These are phyloP conservation scores for Ailurus styani DNA, from an alignment of 2,113 vertebrate species.

Conservation along the genomic window DNA sequence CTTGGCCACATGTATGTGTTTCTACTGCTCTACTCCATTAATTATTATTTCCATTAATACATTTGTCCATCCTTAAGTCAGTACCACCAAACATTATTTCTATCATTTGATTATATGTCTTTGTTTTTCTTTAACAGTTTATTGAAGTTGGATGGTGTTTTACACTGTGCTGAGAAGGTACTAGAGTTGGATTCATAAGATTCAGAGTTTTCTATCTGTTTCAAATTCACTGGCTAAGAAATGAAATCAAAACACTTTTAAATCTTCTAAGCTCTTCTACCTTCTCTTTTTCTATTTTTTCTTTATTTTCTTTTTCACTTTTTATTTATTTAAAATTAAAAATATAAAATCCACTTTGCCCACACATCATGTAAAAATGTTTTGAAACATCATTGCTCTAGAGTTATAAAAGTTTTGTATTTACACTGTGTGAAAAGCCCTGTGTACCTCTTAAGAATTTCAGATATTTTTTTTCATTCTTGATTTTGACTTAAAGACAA, in stretches of 20 bases:
- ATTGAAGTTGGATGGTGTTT: neutral
- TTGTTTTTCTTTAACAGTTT: neutral
- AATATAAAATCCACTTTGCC: neutral
- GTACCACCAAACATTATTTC: neutral
- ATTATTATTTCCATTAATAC: neutral
- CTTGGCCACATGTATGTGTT: neutral
- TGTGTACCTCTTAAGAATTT: neutral
- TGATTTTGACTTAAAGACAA: neutral
- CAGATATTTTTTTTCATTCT: neutral
- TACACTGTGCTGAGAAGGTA: neutral
- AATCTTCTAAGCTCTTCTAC: rapidly evolving
- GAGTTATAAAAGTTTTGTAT: neutral
- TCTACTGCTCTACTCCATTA: neutral
- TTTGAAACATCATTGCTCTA: neutral
- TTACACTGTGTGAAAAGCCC: neutral
- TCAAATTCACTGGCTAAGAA: neutral
- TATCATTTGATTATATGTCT: neutral
- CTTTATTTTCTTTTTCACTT: neutral
- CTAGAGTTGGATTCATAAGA: neutral
- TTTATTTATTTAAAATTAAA: conserved; percentile 20
- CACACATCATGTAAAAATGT: neutral
- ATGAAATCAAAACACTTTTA: neutral
- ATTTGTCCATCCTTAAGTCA: neutral
- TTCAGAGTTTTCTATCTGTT: neutral
- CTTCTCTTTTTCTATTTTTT: neutral